Conservation (phyloP, 2,797 vertebrate species). For the Picus viridis region DNA sequence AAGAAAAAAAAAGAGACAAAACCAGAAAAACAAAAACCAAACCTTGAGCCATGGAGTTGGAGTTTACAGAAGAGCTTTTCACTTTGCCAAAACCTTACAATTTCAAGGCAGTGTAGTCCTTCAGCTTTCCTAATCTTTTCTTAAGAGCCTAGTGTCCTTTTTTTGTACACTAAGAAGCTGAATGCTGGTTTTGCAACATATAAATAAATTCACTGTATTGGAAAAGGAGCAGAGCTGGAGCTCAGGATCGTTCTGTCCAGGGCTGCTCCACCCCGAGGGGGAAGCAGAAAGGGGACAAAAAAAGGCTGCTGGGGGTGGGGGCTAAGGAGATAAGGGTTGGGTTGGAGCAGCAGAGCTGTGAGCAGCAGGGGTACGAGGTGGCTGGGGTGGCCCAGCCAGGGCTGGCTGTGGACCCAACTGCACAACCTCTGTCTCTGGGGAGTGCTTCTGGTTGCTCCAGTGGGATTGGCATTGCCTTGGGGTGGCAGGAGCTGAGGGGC, state of each 20-base stretch:
- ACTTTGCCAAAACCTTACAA: constrained; percentile 81
- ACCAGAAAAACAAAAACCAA: constrained; percentile 20
- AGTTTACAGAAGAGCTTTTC: constrained; percentile 81
- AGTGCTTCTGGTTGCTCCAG: background rate
- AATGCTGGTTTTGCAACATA: constrained; percentile 77
- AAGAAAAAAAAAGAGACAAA: too few relatives aligned
- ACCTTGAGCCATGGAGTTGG: constrained; percentile 81
- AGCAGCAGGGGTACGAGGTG: too few relatives aligned
- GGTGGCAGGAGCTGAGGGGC: background rate
- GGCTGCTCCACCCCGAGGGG: background rate
- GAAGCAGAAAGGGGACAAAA: background rate
- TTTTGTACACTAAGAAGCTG: constrained; percentile 79
- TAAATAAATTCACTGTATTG: constrained; percentile 80
- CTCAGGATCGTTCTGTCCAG: constrained; percentile 27
- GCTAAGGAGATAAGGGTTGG: too few relatives aligned
- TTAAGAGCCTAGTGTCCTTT: constrained; percentile 73
- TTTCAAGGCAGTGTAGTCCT: constrained; percentile 67
- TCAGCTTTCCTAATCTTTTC: constrained; percentile 76
- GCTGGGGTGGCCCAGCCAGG: too few relatives aligned
- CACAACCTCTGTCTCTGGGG: too few relatives aligned
- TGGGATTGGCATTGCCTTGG: background rate
- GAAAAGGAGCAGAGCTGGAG: constrained; percentile 48
- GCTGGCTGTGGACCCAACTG: too few relatives aligned
- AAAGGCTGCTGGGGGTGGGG: too few relatives aligned
- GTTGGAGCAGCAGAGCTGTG: too few relatives aligned